Evolutionary conservation across 2,888 invertebrate species (phyloP).

Genomic region (Baccha elongata): DNA sequence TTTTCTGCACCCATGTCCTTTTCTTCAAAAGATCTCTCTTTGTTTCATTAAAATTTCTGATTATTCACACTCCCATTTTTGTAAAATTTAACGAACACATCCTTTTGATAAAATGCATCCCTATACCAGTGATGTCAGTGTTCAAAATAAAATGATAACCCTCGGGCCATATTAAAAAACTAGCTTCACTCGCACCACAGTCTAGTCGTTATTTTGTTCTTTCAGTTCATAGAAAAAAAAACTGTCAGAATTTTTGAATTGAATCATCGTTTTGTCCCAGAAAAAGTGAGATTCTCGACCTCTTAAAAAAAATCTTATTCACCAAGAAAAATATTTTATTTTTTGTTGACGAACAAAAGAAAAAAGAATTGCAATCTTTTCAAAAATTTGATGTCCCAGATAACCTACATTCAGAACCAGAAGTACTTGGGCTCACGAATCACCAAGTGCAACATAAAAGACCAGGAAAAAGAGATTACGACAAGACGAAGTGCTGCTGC

Average conservation of each 20-base stretch:
- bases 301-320: constrained; percentile 14
- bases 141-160: constrained; percentile 18
- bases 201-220: constrained; percentile 33
- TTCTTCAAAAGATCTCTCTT: background rate
- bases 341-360: constrained; percentile 20
- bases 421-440: constrained; percentile 1
- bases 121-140: background rate
- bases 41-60: constrained; percentile 19
- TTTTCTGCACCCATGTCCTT: background rate
- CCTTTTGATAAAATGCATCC: background rate
- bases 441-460: background rate
- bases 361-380: constrained; percentile 46
- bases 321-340: constrained; percentile 1
- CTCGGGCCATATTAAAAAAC: constrained; percentile 33
- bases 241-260: constrained; percentile 20
- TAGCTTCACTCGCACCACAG: background rate
- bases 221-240: background rate
- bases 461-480: constrained; percentile 36
- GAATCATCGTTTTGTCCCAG: constrained; percentile 42
- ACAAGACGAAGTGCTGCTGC: constrained; percentile 34
- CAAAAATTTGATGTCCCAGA: constrained; percentile 50
- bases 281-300: constrained; percentile 16
- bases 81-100: constrained; percentile 23
- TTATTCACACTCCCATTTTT: constrained; percentile 17
- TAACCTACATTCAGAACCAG: constrained; percentile 41